Evolutionary conservation across 2,888 invertebrate species (phyloP).

Genomic region (Melieria omissa): DNA sequence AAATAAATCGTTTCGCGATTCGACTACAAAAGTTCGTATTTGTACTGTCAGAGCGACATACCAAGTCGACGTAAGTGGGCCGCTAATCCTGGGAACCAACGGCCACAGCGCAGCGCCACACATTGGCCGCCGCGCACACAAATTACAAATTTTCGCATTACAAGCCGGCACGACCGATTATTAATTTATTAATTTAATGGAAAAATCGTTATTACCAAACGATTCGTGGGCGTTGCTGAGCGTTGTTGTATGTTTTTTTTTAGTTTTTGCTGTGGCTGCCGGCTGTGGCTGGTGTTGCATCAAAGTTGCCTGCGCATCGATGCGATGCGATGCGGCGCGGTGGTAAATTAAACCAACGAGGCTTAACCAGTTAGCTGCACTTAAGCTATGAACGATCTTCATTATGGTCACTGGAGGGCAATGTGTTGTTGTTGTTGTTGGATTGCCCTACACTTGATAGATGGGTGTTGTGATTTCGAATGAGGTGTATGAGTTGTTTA

Average conservation of each 20-base stretch:
- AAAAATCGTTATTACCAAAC: constrained; percentile 58
- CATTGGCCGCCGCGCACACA: constrained; percentile 12
- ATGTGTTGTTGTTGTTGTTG: constrained; percentile 18
- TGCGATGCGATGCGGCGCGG: constrained; percentile 12
- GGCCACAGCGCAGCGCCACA: neutral
- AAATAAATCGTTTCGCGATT: no score
- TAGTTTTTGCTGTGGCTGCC: neutral
- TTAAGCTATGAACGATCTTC: constrained; percentile 61
- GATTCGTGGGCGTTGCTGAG: constrained; percentile 59
- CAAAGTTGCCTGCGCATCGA: no score
- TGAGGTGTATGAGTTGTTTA: no score
- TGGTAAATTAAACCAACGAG: constrained; percentile 32
- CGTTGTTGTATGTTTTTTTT: constrained; percentile 43
- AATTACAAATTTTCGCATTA: constrained; percentile 30
- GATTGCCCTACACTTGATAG: no score
- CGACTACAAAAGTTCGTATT: no score
- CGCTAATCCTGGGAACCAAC: no score
- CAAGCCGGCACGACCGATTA: constrained; percentile 38
- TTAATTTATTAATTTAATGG: constrained; percentile 65
- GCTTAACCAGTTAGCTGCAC: constrained; percentile 38
- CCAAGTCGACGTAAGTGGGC: no score
- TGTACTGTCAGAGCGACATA: no score
- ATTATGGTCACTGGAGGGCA: constrained; percentile 51
- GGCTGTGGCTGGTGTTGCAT: no score
- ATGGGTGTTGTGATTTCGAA: no score